Conservation (phyloP, 1,140 invertebrate species). For the Reticulitermes speratus region DNA sequence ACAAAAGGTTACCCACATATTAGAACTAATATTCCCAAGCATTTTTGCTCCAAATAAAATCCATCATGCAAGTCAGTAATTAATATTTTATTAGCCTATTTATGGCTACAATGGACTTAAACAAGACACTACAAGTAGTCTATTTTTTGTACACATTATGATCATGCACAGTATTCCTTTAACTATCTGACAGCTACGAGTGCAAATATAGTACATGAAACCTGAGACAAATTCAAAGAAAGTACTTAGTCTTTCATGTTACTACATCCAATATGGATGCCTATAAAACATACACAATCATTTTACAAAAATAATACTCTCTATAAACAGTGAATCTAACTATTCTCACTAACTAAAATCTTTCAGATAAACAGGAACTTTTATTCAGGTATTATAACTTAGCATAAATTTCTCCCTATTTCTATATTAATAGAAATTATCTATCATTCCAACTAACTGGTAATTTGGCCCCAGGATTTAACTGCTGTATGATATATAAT, state of each 20-base stretch:
- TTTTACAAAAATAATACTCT: slow-evolving; percentile 7
- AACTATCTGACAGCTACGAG: not conserved
- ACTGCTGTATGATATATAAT: not conserved
- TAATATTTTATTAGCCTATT: not conserved
- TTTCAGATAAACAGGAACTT: not conserved
- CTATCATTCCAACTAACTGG: not conserved
- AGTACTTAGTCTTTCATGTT: not conserved
- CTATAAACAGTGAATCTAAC: not conserved
- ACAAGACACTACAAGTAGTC: not conserved
- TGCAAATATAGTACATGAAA: not conserved
- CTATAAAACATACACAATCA: not conserved
- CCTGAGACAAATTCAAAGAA: not conserved
- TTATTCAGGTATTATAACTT: not conserved
- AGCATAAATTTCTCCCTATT: not conserved
- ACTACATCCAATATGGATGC: not conserved
- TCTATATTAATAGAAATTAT: too few relatives aligned
- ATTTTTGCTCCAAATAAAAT: not conserved
- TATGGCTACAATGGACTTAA: not conserved
- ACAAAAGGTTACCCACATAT: not conserved
- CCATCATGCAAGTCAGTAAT: not conserved
- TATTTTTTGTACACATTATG: not conserved
- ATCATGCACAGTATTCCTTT: not conserved
- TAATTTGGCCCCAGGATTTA: not conserved
- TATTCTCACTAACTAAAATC: not conserved
- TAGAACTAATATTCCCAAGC: not conserved